Conservation (phyloP, 2,113 vertebrate genomes). For the Sapajus apella region DNA sequence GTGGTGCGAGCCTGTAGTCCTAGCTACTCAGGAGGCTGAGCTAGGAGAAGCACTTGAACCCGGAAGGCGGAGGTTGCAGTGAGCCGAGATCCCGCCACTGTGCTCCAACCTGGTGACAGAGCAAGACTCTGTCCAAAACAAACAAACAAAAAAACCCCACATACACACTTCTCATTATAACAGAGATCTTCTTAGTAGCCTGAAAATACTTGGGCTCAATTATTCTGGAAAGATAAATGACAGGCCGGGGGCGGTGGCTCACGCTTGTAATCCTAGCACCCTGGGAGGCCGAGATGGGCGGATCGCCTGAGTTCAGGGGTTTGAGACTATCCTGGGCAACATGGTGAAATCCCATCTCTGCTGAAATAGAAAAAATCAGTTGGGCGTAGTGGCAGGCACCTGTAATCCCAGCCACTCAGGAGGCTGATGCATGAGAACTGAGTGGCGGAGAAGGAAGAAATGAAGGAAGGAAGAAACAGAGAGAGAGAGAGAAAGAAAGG, state of each 20-base stretch:
- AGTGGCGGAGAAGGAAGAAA: too few relatives aligned
- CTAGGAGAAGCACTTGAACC: too few relatives aligned
- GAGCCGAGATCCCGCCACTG: too few relatives aligned
- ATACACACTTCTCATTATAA: neutral
- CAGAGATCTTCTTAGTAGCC: neutral
- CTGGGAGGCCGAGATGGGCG: neutral
- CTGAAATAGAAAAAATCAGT: neutral
- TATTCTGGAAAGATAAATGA: neutral
- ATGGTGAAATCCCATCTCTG: neutral
- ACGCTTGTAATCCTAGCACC: neutral
- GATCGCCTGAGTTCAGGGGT: neutral
- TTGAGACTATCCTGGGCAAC: neutral
- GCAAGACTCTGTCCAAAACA: too few relatives aligned
- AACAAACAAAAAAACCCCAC: too few relatives aligned
- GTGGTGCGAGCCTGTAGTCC: too few relatives aligned
- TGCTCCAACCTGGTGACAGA: too few relatives aligned
- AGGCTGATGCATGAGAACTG: neutral
- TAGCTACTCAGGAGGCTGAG: too few relatives aligned
- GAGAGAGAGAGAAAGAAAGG: too few relatives aligned
- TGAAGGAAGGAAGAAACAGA: too few relatives aligned
- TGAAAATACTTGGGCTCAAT: neutral
- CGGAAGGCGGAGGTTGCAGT: too few relatives aligned
- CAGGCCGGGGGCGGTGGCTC: neutral
- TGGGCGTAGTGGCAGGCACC: neutral
- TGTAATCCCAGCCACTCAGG: neutral